Conservation (phyloP, 2,888 invertebrate genomes). For the Xanthorhoe designata region DNA sequence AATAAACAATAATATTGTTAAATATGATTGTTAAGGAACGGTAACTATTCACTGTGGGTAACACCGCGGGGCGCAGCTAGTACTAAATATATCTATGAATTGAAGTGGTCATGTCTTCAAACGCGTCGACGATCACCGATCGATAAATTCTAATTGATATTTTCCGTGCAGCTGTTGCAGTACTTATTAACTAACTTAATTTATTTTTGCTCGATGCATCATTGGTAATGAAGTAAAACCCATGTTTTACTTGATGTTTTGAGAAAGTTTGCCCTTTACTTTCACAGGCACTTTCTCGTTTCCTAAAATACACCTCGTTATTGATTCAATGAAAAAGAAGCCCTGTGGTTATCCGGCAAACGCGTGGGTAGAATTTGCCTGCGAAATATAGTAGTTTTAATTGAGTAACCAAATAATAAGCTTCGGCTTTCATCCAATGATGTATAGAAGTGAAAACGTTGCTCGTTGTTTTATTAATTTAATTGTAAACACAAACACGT, state of each 20-base stretch:
- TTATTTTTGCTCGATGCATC: neutral
- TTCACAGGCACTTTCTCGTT: conserved; percentile 1
- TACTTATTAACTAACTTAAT: neutral
- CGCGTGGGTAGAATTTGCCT: conserved; percentile 21
- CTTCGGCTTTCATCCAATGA: neutral
- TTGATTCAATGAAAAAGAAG: conserved; percentile 20
- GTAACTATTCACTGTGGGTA: too few relatives aligned
- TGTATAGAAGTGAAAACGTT: neutral
- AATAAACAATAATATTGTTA: neutral
- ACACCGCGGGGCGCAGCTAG: too few relatives aligned
- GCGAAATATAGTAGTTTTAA: neutral
- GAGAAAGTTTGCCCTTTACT: too few relatives aligned
- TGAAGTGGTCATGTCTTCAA: neutral
- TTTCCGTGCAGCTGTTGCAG: conserved; percentile 15
- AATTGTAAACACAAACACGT: neutral
- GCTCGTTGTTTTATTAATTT: too few relatives aligned
- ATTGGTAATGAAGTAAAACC: neutral
- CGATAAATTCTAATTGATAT: conserved; percentile 16
- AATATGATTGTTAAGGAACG: too few relatives aligned
- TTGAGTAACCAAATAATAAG: neutral
- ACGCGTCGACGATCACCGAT: conserved; percentile 5
- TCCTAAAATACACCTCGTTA: conserved; percentile 28
- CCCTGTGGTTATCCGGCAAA: conserved; percentile 5
- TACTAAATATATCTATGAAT: neutral
- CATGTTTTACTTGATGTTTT: too few relatives aligned